phyloP scores from a whole-genome alignment of 1,140 invertebrate species.

The Heliconius nattereri region DNA sequence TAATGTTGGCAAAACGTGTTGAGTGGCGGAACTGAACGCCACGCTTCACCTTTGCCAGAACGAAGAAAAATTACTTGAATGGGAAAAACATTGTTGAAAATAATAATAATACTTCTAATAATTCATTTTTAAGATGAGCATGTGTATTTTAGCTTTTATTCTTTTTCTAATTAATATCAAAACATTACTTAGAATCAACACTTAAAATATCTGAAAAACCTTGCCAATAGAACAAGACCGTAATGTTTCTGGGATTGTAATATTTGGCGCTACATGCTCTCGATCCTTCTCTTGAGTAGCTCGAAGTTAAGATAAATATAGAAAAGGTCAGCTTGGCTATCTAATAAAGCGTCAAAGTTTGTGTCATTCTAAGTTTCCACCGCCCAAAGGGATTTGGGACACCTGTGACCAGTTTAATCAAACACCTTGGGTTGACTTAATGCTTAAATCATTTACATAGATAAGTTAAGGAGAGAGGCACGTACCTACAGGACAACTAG shows the following conservation, averaged over 20 bases:
- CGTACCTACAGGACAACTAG: not conserved
- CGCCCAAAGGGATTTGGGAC: constrained; percentile 23
- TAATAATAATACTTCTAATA: too few species aligned
- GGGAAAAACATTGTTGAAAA: too few species aligned
- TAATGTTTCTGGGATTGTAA: not conserved
- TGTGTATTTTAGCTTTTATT: too few species aligned
- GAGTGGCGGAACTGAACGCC: too few species aligned
- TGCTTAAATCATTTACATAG: not conserved
- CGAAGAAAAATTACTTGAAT: too few species aligned
- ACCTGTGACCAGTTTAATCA: constrained; percentile 40
- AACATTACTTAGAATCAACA: too few species aligned
- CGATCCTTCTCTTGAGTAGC: not conserved
- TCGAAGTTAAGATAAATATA: not conserved
- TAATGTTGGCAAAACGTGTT: too few species aligned
- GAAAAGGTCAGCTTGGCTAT: not conserved
- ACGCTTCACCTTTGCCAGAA: too few species aligned
- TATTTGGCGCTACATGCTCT: not conserved
- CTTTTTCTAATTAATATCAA: too few species aligned
- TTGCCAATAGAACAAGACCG: not conserved
- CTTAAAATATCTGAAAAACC: not conserved
- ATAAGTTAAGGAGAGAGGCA: not conserved
- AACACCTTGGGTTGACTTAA: constrained; percentile 25
- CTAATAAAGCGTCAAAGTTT: constrained; percentile 8
- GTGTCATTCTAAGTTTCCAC: constrained; percentile 15
- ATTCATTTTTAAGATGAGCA: too few species aligned